Base-by-base conservation (phyloP, 2,888 invertebrate species). In the Cephonodes hylas region DNA sequence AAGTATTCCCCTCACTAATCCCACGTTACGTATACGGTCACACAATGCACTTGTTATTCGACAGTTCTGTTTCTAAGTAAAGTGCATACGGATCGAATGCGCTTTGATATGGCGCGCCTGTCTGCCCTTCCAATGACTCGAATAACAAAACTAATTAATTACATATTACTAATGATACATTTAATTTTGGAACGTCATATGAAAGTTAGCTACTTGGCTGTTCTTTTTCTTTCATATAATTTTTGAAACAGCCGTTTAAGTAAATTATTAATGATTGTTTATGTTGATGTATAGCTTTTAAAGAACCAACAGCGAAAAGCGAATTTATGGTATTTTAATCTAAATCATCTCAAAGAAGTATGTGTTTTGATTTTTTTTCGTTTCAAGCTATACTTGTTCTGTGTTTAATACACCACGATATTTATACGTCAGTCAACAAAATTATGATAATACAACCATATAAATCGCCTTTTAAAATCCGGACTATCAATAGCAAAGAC, bases 41-140 rank as follows among this genome's bases (percentile, higher is more conserved):
- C 88, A 91, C 92, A 91, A 91, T 91, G 91, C 90, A 89, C 86
- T 91, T 91, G 84, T 91, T 92, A 91, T 91, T 91, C 91, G 89
- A 80, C 91, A 86, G 89, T 89, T 84, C 85, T 75, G 82, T 83
- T 91, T 91, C 91, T 91, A 88, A 89, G 91, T 91, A 91, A 92
- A 91, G 77, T 89, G 89, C 89, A 88, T 86, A 84, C 83, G 81
- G 83, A 80, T 82, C 84, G 83, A 83, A 85, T 86, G 79, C 83
- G 78, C 79, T 77, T 81, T 74, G 77, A 79, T 82, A 84, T 85
- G 86, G 85, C 80, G 81, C 80, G 77, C 81, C 81, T 74, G 89
- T 88, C 88, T 88, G 88, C 81, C 83, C 80, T 86, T 83, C 76
- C 80, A 83, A 86, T 88, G 88, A 84, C 81, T 82, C 76, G 77